Evolutionary conservation across 2,797 vertebrate genomes (phyloP), one percentile per base, ranked within the genome.

Genomic region (Scarus forsteni): DNA sequence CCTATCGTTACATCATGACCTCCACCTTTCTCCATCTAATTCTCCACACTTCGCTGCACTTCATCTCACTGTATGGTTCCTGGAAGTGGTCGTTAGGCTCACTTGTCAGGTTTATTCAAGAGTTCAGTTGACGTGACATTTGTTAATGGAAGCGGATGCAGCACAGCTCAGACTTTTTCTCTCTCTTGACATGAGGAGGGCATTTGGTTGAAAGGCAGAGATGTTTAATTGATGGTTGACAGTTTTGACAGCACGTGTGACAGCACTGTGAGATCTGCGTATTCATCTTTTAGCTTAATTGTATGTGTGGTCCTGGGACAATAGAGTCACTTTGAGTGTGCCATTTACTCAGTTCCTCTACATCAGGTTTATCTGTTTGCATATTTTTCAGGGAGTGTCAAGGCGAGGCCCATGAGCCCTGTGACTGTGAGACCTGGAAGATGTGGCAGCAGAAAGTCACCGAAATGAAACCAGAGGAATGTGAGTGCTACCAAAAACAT

Each of bases 361-460:
- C 27, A 27, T 27, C 27, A 27, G 27, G 27, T 27, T 27, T 27
- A 27, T 27, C 36, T 5, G 19, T 50, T 44, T 63, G 49, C 46
- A 34, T 40, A 40, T 70, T 27, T 73, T 86, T 51, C 84, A 99
- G 98, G 98, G 97, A 98, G 82, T 99, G 98, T 91, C 96, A 96
- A 75, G 98, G 98, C 66, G 97, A 99, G 89, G 97, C 98, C 51
- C 98, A 99, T 38, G 98, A 99, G 79, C 98, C 98, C 49, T 99
- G 98, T 87, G 96, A 99, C 86, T 99, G 98, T 92, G 95, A 96
- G 68, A 98, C 94, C 13, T 99, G 97, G 98, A 99, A 96, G 88
- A 92, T 97, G 71, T 99, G 98, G 98, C 94, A 97, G 3, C 97
- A 98, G 83, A 99, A 99, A 91, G 96, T 99, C 80, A 90, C 82